Evolutionary conservation across 1,140 invertebrate species (phyloP).

Genomic region (Cherax destructor): DNA sequence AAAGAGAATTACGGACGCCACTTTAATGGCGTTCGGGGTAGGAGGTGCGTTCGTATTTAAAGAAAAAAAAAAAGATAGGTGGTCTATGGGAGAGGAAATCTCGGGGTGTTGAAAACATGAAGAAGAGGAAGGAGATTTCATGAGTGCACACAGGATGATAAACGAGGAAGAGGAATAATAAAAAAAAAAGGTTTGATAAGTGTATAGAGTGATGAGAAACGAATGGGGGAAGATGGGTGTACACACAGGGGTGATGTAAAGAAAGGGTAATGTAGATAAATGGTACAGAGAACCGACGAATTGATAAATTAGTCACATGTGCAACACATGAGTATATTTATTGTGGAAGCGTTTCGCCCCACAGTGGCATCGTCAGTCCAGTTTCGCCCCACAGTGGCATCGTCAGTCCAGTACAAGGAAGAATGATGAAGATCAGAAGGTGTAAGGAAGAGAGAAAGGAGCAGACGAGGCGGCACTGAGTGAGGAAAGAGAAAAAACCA

Average conservation of each 20-base stretch:
- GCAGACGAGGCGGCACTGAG: not conserved
- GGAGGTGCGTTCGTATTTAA: not conserved
- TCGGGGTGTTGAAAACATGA: too few relatives aligned
- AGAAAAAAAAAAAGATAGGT: not conserved
- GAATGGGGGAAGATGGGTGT: not conserved
- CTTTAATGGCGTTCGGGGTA: not conserved
- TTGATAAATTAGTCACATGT: too few relatives aligned
- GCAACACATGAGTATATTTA: too few relatives aligned
- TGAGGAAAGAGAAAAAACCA: too few relatives aligned
- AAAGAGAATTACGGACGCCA: conserved; percentile 42
- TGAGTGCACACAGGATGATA: not conserved
- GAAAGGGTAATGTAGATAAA: not conserved
- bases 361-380: too few relatives aligned
- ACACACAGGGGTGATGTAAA: not conserved
- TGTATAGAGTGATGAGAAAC: not conserved
- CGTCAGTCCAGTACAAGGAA: not conserved
- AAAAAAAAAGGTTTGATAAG: not conserved
- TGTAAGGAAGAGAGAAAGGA: not conserved
- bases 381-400: too few relatives aligned
- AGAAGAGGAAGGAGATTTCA: too few relatives aligned
- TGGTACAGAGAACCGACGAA: too few relatives aligned
- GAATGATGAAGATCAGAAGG: not conserved
- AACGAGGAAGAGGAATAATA: not conserved
- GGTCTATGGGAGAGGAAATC: not conserved
- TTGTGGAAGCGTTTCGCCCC: too few relatives aligned